Conservation (phyloP, 1,140 invertebrate species). For the Zaprionus lachaisei region DNA sequence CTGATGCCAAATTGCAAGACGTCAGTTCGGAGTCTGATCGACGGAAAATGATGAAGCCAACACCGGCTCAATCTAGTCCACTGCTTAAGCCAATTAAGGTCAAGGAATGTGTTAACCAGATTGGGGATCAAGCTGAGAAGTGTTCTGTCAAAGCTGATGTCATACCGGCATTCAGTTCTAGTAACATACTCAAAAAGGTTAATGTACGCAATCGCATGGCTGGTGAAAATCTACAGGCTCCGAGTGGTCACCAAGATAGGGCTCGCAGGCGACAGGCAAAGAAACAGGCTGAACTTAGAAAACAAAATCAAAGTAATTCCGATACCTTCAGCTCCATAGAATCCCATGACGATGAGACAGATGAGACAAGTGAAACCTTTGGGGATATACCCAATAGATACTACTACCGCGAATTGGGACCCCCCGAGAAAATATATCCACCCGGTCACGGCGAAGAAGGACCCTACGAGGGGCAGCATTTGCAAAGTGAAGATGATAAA, state of each 20-base stretch:
- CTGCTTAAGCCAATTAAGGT: neutral
- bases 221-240: neutral
- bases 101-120: neutral
- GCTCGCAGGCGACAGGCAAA: neutral
- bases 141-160: neutral
- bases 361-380: constrained; percentile 47
- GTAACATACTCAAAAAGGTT: constrained; percentile 1
- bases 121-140: neutral
- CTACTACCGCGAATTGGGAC: constrained; percentile 52
- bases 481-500: neutral
- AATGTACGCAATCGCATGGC: constrained; percentile 26
- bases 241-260: neutral
- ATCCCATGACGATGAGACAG: constrained; percentile 35
- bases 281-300: neutral
- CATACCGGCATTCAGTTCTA: neutral
- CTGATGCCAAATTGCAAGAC: neutral
- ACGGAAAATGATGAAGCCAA: neutral
- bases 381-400: constrained; percentile 65
- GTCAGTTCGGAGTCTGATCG: neutral
- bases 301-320: neutral
- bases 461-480: constrained; percentile 25
- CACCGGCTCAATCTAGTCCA: neutral
- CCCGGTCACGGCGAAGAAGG: constrained; percentile 56
- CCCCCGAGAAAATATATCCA: constrained; percentile 43
- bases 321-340: neutral